Evolutionary conservation across 2,113 vertebrate species (phyloP).

Genomic region (Chaetodon trifascialis): DNA sequence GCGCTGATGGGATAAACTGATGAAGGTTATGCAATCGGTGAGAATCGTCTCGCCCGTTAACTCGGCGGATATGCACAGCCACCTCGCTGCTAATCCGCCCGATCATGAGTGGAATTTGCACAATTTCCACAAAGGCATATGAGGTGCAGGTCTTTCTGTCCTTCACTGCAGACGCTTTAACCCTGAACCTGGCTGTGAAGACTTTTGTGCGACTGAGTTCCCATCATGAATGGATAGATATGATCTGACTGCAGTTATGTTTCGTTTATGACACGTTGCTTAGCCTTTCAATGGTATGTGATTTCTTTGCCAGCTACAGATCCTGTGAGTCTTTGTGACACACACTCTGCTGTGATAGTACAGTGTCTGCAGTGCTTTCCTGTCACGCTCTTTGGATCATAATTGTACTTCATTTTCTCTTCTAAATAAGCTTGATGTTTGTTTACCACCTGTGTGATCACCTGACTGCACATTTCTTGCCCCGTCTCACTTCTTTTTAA

Average conservation of each 20-base stretch:
- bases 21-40: conserved; percentile 10
- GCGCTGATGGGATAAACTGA: neutral
- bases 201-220: neutral
- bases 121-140: neutral
- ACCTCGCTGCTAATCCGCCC: conserved; percentile 11
- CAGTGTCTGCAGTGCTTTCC: neutral
- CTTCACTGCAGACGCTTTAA: conserved; percentile 5
- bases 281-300: neutral
- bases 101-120: conserved; percentile 7
- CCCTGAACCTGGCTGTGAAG: neutral
- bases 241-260: neutral
- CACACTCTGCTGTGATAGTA: neutral
- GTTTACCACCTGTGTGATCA: neutral
- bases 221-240: no score
- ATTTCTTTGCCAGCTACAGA: neutral
- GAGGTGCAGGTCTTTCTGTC: neutral
- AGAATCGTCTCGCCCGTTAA: neutral
- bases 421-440: neutral
- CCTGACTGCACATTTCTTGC: neutral
- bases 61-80: neutral
- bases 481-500: neutral
- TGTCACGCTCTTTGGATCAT: neutral
- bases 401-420: neutral
- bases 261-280: neutral
- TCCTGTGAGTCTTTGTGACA: no score